Percentiles rank a stretch among this genome's conserved stretches.
These are phyloP conservation scores for Serilophus lunatus DNA, from an alignment of 2,113 vertebrate genomes.

Conservation along the genomic window DNA sequence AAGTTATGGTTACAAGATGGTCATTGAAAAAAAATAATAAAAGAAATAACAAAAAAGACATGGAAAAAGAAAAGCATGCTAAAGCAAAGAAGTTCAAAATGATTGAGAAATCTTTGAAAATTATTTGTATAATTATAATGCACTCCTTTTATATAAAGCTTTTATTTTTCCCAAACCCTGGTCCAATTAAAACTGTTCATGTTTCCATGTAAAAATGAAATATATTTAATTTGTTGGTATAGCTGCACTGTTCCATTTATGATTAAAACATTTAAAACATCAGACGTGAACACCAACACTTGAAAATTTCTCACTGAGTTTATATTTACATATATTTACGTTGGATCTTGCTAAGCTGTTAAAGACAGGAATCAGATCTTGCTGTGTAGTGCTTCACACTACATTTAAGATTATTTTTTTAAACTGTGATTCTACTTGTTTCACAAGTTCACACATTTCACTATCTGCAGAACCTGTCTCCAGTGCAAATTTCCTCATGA, in stretches of 20 bases:
- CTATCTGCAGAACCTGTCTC: not conserved
- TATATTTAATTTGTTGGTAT: conserved; percentile 1
- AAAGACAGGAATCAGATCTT: not conserved
- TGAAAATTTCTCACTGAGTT: conserved; percentile 1
- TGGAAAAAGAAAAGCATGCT: not conserved
- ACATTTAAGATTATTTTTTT: not conserved
- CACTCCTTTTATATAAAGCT: conserved; percentile 56
- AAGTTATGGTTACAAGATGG: conserved; percentile 48
- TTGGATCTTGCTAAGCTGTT: not conserved
- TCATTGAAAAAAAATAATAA: not conserved
- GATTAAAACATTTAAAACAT: conserved; percentile 33
- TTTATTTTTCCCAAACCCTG: conserved; percentile 40
- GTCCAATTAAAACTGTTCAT: conserved; percentile 9
- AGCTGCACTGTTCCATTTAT: conserved; percentile 40
- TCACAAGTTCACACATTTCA: not conserved
- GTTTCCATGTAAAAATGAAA: conserved; percentile 1
- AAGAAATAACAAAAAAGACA: not conserved
- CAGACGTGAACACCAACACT: conserved; percentile 1
- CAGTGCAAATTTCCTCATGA: not conserved
- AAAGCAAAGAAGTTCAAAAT: conserved; percentile 6
- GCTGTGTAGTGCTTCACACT: not conserved
- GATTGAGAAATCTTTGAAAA: conserved; percentile 48
- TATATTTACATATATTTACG: conserved; percentile 40
- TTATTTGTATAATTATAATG: conserved; percentile 1
- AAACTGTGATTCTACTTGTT: not conserved